Evolutionary conservation across 64 coral and sea anemone genomes (phyloP).

Genomic region (Orbicella faveolata): DNA sequence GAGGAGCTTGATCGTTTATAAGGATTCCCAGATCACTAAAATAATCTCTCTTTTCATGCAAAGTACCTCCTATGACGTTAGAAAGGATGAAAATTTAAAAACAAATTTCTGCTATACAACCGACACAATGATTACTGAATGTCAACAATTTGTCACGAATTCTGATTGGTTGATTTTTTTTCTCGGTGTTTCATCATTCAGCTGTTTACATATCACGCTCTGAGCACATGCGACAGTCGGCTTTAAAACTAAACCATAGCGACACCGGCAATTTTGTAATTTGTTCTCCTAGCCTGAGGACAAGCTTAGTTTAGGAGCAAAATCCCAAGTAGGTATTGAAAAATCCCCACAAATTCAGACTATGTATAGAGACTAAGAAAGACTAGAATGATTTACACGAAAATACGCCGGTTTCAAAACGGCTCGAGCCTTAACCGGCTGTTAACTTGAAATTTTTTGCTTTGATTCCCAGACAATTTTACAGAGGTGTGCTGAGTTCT

Average conservation of each 20-base stretch:
- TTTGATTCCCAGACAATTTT: background rate
- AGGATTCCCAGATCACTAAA: background rate
- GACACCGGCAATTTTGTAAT: background rate
- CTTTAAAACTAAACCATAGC: background rate
- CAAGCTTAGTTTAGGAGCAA: background rate
- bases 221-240: constrained; percentile 18
- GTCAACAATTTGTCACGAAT: background rate
- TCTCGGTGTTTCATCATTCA: constrained; percentile 25
- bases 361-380: background rate
- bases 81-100: background rate
- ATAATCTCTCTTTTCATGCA: background rate
- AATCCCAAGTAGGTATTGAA: background rate
- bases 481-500: background rate
- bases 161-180: constrained; percentile 23
- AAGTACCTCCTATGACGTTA: background rate
- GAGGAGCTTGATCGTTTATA: background rate
- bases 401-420: background rate
- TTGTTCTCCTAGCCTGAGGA: background rate
- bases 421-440: background rate
- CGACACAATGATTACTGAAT: background rate
- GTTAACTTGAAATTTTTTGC: background rate
- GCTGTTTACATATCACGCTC: constrained; percentile 16
- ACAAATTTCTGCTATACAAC: background rate
- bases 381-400: background rate
- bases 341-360: background rate